A percentile compares a stretch with the other conserved stretches of the same genome.
These are phyloP conservation scores for Heliconius nattereri DNA, from an alignment of 1,140 invertebrate species.

Conservation along the genomic window DNA sequence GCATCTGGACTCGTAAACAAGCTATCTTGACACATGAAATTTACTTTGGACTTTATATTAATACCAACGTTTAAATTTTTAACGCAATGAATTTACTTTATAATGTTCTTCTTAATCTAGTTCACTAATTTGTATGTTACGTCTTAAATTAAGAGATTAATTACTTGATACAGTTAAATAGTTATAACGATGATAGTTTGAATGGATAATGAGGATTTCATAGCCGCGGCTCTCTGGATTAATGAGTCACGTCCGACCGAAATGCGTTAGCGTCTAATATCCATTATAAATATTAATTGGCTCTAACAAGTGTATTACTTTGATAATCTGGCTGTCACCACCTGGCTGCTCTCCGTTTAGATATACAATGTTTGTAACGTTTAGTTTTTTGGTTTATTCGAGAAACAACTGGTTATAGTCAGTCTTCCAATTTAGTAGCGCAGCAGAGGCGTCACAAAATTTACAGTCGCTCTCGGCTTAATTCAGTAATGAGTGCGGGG, in stretches of 20 bases:
- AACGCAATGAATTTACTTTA: not conserved
- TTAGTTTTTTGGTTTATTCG: constrained; percentile 37
- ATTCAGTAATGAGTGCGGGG: constrained; percentile 78
- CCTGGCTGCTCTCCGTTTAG: not conserved
- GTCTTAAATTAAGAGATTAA: not conserved
- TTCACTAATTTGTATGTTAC: not conserved
- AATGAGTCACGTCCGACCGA: constrained; percentile 40
- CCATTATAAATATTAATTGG: constrained; percentile 43
- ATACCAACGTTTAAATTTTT: not conserved
- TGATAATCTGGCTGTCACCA: not conserved
- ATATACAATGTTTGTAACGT: not conserved
- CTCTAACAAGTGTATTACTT: constrained; percentile 27
- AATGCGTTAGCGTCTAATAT: constrained; percentile 11
- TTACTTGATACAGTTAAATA: constrained; percentile 2
- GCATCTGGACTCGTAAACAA: constrained; percentile 16
- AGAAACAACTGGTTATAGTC: constrained; percentile 59
- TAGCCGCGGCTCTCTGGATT: constrained; percentile 42
- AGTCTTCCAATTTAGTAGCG: constrained; percentile 59
- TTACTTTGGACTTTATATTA: constrained; percentile 21
- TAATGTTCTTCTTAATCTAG: not conserved
- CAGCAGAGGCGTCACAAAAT: constrained; percentile 74
- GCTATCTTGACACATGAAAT: constrained; percentile 18
- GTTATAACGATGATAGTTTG: constrained; percentile 21
- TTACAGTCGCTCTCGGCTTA: constrained; percentile 73
- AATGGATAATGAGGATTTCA: constrained; percentile 55